phyloP scores from a whole-genome alignment of 2,888 invertebrate species.

The Drosophila eohydei region DNA sequence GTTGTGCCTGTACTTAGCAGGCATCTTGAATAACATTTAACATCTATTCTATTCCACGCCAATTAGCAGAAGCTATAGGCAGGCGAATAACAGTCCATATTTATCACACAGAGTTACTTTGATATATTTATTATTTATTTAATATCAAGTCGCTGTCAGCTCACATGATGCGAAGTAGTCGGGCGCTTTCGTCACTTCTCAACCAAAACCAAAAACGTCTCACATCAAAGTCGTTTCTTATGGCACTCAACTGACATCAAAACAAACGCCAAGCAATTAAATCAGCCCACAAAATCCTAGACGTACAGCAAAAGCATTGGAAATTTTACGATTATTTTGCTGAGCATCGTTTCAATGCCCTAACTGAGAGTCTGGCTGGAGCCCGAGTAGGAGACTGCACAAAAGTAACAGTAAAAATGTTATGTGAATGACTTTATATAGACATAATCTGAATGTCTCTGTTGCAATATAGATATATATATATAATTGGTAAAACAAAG shows the following conservation, averaged over 20 bases:
- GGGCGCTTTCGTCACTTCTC: conserved; percentile 2
- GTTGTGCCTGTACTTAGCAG: not conserved
- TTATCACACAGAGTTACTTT: not conserved
- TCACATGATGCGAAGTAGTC: not conserved
- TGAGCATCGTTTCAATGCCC: conserved; percentile 22
- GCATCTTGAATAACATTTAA: not conserved
- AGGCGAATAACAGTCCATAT: not conserved
- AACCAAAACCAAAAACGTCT: conserved; percentile 11
- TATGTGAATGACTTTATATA: conserved; percentile 6
- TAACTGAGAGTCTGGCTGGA: conserved; percentile 13
- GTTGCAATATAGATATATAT: not conserved
- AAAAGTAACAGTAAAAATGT: not conserved
- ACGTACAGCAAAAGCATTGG: conserved; percentile 15
- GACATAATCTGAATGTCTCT: conserved; percentile 2
- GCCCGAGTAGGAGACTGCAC: not conserved
- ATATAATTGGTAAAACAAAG: not conserved
- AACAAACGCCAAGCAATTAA: conserved; percentile 43
- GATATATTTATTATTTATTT: conserved; percentile 3
- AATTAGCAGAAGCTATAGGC: not conserved
- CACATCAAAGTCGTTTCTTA: conserved; percentile 23
- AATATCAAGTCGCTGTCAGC: not conserved
- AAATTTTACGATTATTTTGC: conserved; percentile 29
- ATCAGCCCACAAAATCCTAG: conserved; percentile 41
- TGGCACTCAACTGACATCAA: conserved; percentile 25
- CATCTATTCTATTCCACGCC: not conserved